Evolutionary conservation across 2,888 invertebrate genomes (phyloP), one percentile per base, ranked within the genome.

Genomic region (Amiota minor): DNA sequence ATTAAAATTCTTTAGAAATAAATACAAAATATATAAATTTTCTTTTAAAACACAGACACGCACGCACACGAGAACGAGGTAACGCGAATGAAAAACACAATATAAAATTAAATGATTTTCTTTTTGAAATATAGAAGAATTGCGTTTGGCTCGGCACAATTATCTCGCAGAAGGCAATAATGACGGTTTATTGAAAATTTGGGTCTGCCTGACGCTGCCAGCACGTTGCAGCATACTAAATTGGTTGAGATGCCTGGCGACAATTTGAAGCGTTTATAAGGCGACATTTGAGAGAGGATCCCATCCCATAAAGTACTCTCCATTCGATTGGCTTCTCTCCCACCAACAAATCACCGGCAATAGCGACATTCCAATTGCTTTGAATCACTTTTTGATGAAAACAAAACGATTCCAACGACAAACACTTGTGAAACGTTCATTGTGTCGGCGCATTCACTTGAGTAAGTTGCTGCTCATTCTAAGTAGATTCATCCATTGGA

Each of bases 341-440:
- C 12, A 6, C 14, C 53, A 14, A 55, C 56, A 56, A 35, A 23
- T 16, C 45, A 16, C 23, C 59, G 65, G 83, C 35, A 35, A 35
- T 35, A 35, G 35, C 83, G 80, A 78, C 75, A 78, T 71, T 47
- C 20, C 47, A 70, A 70, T 35, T 14, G 45, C 50, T 20, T 68
- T 68, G 53, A 68, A 68, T 23, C 67, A 68, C 46, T 49, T 53
- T 35, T 35, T 35, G 35, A 35, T 35, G 9, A 11, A 68, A 68
- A 20, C 50, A 53, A 50, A 50, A 50, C 53, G 23, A n/a, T 83
- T 84, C 85, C 83, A 83, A 81, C 77, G 72, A 67, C 59, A 61
- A 79, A 84, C 87, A 86, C 86, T 86, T 86, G 86, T 86, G 85
- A 82, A 84, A 75, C 14, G 77, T 85, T 84, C 86, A 84, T 75